These are phyloP conservation scores for Siphlonurus alternatus DNA, from an alignment of 2,888 invertebrate species.

Conservation along the genomic window DNA sequence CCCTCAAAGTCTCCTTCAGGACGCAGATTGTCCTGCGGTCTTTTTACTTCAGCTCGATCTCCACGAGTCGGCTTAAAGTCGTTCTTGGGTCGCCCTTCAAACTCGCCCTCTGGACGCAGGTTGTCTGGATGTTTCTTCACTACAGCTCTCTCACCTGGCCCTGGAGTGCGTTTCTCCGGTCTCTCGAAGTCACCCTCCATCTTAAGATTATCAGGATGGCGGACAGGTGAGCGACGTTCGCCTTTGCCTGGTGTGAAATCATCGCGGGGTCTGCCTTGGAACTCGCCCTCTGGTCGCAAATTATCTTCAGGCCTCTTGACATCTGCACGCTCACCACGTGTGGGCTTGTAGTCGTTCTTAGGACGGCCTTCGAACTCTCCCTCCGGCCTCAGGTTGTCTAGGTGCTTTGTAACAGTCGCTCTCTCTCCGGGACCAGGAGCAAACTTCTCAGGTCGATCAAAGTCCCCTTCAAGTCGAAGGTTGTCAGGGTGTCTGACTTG, in stretches of 20 bases:
- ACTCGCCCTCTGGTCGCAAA: slow-evolving; percentile 19
- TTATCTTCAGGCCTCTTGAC: slow-evolving; percentile 19
- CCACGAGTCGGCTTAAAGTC: slow-evolving; percentile 11
- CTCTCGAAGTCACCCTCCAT: slow-evolving; percentile 38
- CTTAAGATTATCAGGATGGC: slow-evolving; percentile 35
- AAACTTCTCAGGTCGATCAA: slow-evolving; percentile 17
- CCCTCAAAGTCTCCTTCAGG: slow-evolving; percentile 27
- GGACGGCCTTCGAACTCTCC: slow-evolving; percentile 35
- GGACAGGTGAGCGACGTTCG: slow-evolving; percentile 23
- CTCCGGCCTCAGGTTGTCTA: slow-evolving; percentile 53
- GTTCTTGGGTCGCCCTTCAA: slow-evolving; percentile 19
- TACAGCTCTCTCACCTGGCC: slow-evolving; percentile 15
- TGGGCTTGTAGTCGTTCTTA: not conserved
- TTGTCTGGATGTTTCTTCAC: slow-evolving; percentile 17
- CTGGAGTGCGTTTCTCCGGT: slow-evolving; percentile 22
- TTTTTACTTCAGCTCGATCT: slow-evolving; percentile 17
- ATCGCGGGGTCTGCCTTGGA: slow-evolving; percentile 35
- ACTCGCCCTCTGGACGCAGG: slow-evolving; percentile 20
- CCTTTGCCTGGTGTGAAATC: slow-evolving; percentile 26
- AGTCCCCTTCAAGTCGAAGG: slow-evolving; percentile 28
- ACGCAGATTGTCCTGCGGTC: slow-evolving; percentile 24
- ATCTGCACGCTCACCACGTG: slow-evolving; percentile 19
- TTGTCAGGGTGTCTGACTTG: slow-evolving; percentile 24
- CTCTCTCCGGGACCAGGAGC: not conserved
- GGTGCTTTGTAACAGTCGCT: slow-evolving; percentile 26